Base-by-base conservation (phyloP, 2,888 invertebrate genomes). In the Tenthredo livida region DNA sequence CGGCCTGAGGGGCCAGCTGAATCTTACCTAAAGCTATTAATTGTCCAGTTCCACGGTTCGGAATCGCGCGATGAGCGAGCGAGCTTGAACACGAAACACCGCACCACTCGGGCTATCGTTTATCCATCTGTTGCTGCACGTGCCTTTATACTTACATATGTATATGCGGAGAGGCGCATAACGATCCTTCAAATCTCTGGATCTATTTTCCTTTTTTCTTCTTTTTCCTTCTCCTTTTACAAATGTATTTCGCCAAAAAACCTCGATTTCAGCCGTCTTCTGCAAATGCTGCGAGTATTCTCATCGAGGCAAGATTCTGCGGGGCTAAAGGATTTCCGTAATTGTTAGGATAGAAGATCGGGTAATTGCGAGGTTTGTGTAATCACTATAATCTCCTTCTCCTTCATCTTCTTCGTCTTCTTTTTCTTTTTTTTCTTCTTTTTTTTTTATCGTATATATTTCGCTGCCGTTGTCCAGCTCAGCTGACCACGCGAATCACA, bases 1-100 rank as follows among this genome's bases (percentile, higher is more conserved):
- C 87, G 88, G 87, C 88, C 89, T 89, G 88, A 86, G 65, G 78
- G 65, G 65, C 84, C 75, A 78, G 67, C 78, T 75, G 78, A 40
- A 43, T 65, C 67, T 83, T 40, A 80, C 58, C 80, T 25, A 58
- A 21, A 78, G 67, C 83, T 83, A 83, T 83, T 83, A 83, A 83
- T 83, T 83, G 70, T 83, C 67, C 83, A 61, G 58, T 80, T 80
- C 80, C 80, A 80, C 80, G 80, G 58, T 61, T 80, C 75, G 9
- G 54, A 61, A 77, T 84, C 77, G 70, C 70, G 83, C 65, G 72
- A 84, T 67, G 83, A 84, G 29, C 83, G 83, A 84, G 70, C 70
- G 40, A 25, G 47, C 85, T 80, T 82, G 25, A 80, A 37, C 61
- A 80, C 80, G 58, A 61, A 58, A 54, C 37, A n/a, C 33, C 54